Evolutionary conservation across 2,797 vertebrate genomes (phyloP).

Genomic region (Gambelia wislizenii): DNA sequence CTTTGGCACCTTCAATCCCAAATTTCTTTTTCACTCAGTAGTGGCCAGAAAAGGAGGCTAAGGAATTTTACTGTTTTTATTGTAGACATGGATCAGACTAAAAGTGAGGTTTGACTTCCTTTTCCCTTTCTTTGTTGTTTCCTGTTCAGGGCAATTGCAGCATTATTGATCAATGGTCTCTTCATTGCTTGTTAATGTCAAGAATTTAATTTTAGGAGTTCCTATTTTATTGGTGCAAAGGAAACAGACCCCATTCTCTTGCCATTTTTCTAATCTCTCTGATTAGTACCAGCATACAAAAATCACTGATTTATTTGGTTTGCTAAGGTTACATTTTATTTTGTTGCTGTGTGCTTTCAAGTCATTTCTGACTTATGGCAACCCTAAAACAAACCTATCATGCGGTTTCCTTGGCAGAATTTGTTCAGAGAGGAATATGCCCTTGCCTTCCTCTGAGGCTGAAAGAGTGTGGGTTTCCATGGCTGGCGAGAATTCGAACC

Average conservation of each 20-base stretch:
- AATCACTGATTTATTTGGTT: not conserved
- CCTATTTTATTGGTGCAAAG: not conserved
- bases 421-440: too few relatives aligned
- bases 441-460: too few relatives aligned
- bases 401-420: too few relatives aligned
- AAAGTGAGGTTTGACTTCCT: not conserved
- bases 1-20: not conserved
- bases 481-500: too few relatives aligned
- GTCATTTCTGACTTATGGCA: too few relatives aligned
- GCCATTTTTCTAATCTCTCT: not conserved
- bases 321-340: not conserved
- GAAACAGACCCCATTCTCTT: not conserved
- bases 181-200: not conserved
- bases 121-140: not conserved
- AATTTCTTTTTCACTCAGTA: not conserved
- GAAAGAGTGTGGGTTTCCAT: too few relatives aligned
- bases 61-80: not conserved
- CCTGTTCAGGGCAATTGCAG: not conserved
- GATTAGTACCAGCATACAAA: not conserved
- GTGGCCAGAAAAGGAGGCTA: not conserved
- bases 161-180: not conserved
- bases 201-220: not conserved
- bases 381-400: too few relatives aligned
- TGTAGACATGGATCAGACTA: not conserved
- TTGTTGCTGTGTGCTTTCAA: too few relatives aligned